These are phyloP conservation scores for Leucophenga montana DNA, from an alignment of 2,888 invertebrate species.

Conservation along the genomic window DNA sequence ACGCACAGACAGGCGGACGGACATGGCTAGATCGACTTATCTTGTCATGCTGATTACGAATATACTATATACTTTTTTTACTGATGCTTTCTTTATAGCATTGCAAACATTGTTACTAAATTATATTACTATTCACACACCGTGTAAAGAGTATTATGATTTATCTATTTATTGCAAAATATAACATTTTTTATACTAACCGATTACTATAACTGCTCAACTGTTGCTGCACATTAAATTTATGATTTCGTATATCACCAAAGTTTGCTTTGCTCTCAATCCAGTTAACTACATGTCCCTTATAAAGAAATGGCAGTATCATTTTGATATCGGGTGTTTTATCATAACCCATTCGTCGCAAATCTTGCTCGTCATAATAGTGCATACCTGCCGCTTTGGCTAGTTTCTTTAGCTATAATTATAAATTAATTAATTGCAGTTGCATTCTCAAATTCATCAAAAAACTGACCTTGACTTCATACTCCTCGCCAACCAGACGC, in stretches of 20 bases:
- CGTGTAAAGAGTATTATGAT: no score
- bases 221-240: slow-evolving; percentile 87
- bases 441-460: slow-evolving; percentile 74
- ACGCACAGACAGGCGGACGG: no score
- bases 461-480: slow-evolving; percentile 78
- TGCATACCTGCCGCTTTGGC: slow-evolving; percentile 76
- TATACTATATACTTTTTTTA: no score
- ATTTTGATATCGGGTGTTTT: slow-evolving; percentile 96
- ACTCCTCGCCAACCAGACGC: slow-evolving; percentile 87
- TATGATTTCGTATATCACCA: slow-evolving; percentile 87
- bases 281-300: slow-evolving; percentile 92
- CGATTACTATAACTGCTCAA: slow-evolving; percentile 91
- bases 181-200: slow-evolving; percentile 69
- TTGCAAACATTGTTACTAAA: no score
- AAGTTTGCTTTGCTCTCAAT: slow-evolving; percentile 97
- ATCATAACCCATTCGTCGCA: slow-evolving; percentile 89
- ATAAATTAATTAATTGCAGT: background rate
- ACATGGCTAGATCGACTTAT: no score
- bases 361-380: slow-evolving; percentile 84
- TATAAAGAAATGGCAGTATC: slow-evolving; percentile 89
- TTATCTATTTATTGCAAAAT: no score
- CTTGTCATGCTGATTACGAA: no score
- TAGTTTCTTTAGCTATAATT: slow-evolving; percentile 60
- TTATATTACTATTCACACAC: no score
- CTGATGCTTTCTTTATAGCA: no score